Evolutionary conservation across 2,113 vertebrate genomes (phyloP), one percentile per base, ranked within the genome.

Genomic region (Emydura subglobosa): DNA sequence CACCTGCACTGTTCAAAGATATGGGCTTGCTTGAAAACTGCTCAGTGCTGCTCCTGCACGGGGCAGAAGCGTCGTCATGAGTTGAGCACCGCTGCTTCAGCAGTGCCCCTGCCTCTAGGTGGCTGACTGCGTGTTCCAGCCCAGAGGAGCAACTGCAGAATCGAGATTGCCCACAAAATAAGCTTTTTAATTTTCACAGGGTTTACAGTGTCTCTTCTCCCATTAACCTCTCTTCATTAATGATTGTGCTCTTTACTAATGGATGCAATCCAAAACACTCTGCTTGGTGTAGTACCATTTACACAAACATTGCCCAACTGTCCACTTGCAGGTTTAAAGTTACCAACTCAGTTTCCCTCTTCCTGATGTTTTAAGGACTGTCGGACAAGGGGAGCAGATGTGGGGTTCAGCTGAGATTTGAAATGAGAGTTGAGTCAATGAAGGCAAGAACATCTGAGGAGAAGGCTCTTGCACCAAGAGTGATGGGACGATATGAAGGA

Each of bases 181-280:
- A 92, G 49, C 82, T 54, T 74, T 65, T 72, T 88, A 39, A 89
- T 96, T 94, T 83, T 78, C 80, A 29, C n/a, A 54, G 81, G 39
- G 50, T 94, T 96, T 82, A 82, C 25, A 87, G 7, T 82, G 86
- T 87, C 72, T 85, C 76, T 81, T 92, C 34, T 68, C 31, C 49
- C 42, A 76, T 92, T 89, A 94, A 31, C 29, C 25, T 74, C 91
- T 89, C 22, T 89, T 92, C 76, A 8, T 87, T 93, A 42, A n/a
- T 27, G 10, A 7, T 13, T 76, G 19, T 86, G 13, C 1, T 0
- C 72, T 86, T 59, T 50, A 68, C 79, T 44, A 74, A 13, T n/a
- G 10, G 8, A 2, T n/a, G 61, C 44, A 55, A 4, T 53, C 54
- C 90, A 82, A 9, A 24, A 11, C 74, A 80, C 13, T 82, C 16